Conservation (phyloP, 2,888 invertebrate genomes). For the Erebia palarica region DNA sequence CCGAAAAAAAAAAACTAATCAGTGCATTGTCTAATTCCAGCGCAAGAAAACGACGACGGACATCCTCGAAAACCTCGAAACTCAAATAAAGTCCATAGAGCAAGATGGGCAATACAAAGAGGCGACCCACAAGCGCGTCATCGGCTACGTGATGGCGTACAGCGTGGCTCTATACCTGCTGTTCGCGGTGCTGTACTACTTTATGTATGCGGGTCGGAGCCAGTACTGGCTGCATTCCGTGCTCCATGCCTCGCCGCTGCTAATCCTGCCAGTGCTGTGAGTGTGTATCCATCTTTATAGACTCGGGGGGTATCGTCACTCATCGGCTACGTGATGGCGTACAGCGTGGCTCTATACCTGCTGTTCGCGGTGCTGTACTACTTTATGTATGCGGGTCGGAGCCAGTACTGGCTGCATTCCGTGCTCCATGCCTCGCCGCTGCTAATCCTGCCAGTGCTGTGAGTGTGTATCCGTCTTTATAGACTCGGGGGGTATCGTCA, state of each 20-base stretch:
- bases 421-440: conserved; percentile 90
- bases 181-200: conserved; percentile 88
- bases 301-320: conserved; percentile 72
- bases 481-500: neutral
- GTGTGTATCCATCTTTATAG: conserved; percentile 80
- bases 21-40: conserved; percentile 47
- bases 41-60: conserved; percentile 77
- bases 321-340: conserved; percentile 81
- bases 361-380: conserved; percentile 88
- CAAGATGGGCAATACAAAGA: conserved; percentile 91
- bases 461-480: conserved; percentile 67
- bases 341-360: conserved; percentile 87
- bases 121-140: conserved; percentile 89
- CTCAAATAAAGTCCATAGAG: conserved; percentile 91
- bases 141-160: conserved; percentile 88
- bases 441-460: conserved; percentile 92
- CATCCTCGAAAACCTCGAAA: conserved; percentile 87
- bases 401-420: conserved; percentile 86
- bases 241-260: conserved; percentile 89
- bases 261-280: conserved; percentile 93
- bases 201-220: conserved; percentile 90
- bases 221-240: conserved; percentile 87
- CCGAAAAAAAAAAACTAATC: too few relatives aligned
- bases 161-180: conserved; percentile 87
- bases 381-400: conserved; percentile 91